Percentiles rank a stretch among this genome's conserved stretches.
These are phyloP conservation scores for Girardia tigrina DNA, from an alignment of 2,888 invertebrate genomes.

Conservation along the genomic window DNA sequence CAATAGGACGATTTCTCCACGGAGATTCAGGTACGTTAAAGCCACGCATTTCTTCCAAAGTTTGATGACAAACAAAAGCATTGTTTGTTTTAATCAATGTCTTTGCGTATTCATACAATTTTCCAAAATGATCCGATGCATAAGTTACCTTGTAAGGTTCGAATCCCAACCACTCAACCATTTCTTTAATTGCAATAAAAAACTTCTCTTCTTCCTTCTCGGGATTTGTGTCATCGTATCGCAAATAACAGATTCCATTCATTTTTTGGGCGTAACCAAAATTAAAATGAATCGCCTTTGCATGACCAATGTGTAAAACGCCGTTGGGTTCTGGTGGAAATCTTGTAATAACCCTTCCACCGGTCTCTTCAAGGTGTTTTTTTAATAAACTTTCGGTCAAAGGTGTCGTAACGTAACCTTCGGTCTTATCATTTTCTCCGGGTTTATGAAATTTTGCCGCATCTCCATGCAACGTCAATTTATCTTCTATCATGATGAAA, in stretches of 20 bases:
- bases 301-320: constrained; percentile 94
- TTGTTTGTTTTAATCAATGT: constrained; percentile 68
- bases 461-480: constrained; percentile 43
- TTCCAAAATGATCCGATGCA: constrained; percentile 92
- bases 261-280: constrained; percentile 76
- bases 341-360: constrained; percentile 72
- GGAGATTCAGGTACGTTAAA: constrained; percentile 84
- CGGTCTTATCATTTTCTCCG: constrained; percentile 83
- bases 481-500: not conserved
- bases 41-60: constrained; percentile 84
- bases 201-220: constrained; percentile 98
- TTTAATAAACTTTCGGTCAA: constrained; percentile 69
- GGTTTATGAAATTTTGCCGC: constrained; percentile 81
- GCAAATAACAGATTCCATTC: constrained; percentile 62
- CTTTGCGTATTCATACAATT: constrained; percentile 80
- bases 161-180: constrained; percentile 47
- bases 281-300: constrained; percentile 98
- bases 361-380: constrained; percentile 70
- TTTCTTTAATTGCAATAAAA: constrained; percentile 79
- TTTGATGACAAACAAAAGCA: constrained; percentile 94
- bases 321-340: constrained; percentile 99
- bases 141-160: constrained; percentile 57
- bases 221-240: constrained; percentile 98
- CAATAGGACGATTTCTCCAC: constrained; percentile 75
- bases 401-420: constrained; percentile 81